Conservation (phyloP, 92 coral and sea anemone species). For the Pocillopora meandrina region DNA sequence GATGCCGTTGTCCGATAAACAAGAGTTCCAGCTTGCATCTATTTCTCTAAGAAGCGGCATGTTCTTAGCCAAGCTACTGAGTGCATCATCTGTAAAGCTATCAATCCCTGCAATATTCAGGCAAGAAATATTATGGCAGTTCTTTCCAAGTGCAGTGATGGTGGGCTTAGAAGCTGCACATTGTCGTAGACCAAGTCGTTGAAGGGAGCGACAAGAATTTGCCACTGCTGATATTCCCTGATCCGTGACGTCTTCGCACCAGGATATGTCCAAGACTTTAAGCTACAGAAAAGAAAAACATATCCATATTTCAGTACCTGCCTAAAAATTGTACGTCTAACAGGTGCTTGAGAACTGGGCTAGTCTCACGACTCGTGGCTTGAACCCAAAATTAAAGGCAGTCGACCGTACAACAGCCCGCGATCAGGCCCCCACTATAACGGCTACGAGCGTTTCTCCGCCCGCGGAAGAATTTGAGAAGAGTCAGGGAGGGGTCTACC, state of each 20-base stretch:
- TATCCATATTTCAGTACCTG: background rate
- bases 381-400: too few relatives aligned
- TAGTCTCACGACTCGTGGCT: too few relatives aligned
- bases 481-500: too few relatives aligned
- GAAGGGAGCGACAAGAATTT: conserved; percentile 55
- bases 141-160: conserved; percentile 47
- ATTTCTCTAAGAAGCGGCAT: conserved; percentile 67
- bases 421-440: too few relatives aligned
- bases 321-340: too few relatives aligned
- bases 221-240: conserved; percentile 64
- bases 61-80: conserved; percentile 58
- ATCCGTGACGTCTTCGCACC: conserved; percentile 91
- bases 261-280: conserved; percentile 69
- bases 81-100: conserved; percentile 55
- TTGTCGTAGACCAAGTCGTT: conserved; percentile 68
- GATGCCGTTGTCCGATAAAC: conserved; percentile 69
- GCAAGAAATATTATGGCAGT: conserved; percentile 59
- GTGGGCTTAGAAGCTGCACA: conserved; percentile 66
- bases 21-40: conserved; percentile 83
- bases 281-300: conserved; percentile 44
- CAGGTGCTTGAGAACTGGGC: too few relatives aligned
- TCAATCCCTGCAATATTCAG: conserved; percentile 78
- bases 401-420: too few relatives aligned
- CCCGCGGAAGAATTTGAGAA: too few relatives aligned
- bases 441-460: too few relatives aligned